Percentiles rank a stretch among this genome's conserved stretches.
Conservation (phyloP, 92 coral and sea anemone genomes). For the Porites evermanni region DNA sequence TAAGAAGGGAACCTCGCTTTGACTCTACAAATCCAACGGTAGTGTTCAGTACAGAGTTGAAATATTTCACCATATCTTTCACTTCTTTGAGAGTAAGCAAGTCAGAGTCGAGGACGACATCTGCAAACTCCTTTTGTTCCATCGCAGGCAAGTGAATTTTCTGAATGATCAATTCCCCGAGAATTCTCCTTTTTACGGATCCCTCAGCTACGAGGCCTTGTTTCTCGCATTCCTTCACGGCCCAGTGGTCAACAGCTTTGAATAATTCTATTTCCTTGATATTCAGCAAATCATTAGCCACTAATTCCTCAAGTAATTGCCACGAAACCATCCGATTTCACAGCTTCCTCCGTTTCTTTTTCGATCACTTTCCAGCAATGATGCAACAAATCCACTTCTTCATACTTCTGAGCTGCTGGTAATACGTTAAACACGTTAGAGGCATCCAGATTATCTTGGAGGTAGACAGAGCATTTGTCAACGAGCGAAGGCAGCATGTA, state of each 20-base stretch:
- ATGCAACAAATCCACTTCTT: constrained; percentile 42
- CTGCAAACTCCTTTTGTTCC: constrained; percentile 46
- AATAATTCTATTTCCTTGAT: constrained; percentile 63
- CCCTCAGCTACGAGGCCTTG: constrained; percentile 34
- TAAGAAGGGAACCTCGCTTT: background rate
- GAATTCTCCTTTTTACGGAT: constrained; percentile 53
- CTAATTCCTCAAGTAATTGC: constrained; percentile 43
- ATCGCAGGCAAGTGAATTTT: constrained; percentile 57
- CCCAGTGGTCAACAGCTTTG: constrained; percentile 76
- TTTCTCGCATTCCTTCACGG: constrained; percentile 29
- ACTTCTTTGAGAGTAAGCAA: constrained; percentile 22
- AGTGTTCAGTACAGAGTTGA: background rate
- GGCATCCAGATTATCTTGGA: constrained; percentile 30
- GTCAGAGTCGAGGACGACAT: constrained; percentile 15
- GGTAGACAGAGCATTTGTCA: constrained; percentile 44
- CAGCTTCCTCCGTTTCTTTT: constrained; percentile 38
- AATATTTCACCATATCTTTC: background rate
- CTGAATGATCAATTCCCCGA: constrained; percentile 58
- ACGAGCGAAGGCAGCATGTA: constrained; percentile 61
- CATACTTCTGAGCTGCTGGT: constrained; percentile 49
- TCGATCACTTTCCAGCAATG: constrained; percentile 71
- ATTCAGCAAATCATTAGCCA: constrained; percentile 40
- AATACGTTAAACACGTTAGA: constrained; percentile 61
- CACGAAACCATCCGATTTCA: constrained; percentile 57
- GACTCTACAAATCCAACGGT: background rate